These are phyloP conservation scores for Melinaea menophilus DNA, from an alignment of 2,888 invertebrate species.

Conservation along the genomic window DNA sequence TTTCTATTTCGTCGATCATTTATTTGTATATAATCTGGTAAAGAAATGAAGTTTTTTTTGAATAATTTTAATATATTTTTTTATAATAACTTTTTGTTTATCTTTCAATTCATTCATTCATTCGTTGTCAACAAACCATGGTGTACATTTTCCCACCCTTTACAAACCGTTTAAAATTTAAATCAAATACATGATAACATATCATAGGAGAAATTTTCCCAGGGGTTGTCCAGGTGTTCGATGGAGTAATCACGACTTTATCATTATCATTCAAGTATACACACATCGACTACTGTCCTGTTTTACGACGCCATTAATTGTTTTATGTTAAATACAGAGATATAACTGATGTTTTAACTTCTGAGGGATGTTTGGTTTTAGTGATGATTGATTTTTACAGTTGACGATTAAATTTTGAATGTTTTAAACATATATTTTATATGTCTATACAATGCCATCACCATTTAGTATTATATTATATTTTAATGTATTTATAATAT, in stretches of 20 bases:
- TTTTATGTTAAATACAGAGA: slow-evolving; percentile 65
- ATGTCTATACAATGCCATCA: no score
- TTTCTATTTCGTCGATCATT: no score
- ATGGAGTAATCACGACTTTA: slow-evolving; percentile 22
- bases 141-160: not conserved
- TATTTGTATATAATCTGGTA: no score
- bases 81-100: no score
- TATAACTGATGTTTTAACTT: slow-evolving; percentile 56
- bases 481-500: no score
- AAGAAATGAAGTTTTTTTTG: no score
- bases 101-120: no score
- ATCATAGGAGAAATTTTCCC: slow-evolving; percentile 42
- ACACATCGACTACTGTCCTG: slow-evolving; percentile 58
- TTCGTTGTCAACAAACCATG: no score
- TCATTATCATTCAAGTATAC: slow-evolving; percentile 45
- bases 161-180: not conserved
- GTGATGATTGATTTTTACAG: slow-evolving; percentile 39
- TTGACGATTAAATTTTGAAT: slow-evolving; percentile 13
- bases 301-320: slow-evolving; percentile 68
- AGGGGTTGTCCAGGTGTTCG: slow-evolving; percentile 39
- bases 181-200: slow-evolving; percentile 12
- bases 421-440: no score
- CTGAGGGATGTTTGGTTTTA: slow-evolving; percentile 59
- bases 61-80: no score
- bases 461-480: no score